These are phyloP conservation scores for Sturmia bella DNA, from an alignment of 2,888 invertebrate genomes.

Conservation along the genomic window DNA sequence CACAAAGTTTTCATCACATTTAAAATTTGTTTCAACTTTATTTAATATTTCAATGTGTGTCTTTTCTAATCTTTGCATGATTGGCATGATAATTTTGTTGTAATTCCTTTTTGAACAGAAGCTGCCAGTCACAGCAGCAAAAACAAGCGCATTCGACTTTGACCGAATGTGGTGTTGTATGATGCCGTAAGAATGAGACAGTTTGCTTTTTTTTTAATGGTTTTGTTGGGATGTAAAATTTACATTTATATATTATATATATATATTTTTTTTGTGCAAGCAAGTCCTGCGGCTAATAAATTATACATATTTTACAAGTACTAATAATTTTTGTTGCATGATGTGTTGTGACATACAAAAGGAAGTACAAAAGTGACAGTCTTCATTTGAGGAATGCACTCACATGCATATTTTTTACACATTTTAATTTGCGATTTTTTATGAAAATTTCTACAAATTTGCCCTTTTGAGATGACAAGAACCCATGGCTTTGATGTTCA, in stretches of 20 bases:
- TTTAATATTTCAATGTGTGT: constrained; percentile 69
- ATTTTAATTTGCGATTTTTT: neutral
- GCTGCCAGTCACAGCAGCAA: constrained; percentile 14
- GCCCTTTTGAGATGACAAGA: too few relatives aligned
- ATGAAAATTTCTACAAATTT: too few relatives aligned
- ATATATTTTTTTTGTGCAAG: constrained; percentile 49
- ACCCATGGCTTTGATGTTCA: too few relatives aligned
- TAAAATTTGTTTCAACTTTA: constrained; percentile 65
- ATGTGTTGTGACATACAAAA: constrained; percentile 62
- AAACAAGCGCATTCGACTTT: constrained; percentile 37
- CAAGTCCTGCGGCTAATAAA: constrained; percentile 58
- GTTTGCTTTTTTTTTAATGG: neutral
- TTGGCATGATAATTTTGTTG: constrained; percentile 41
- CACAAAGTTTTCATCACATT: constrained; percentile 10
- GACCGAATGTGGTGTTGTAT: constrained; percentile 5
- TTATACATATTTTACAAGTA: constrained; percentile 47
- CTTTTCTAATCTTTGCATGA: constrained; percentile 52
- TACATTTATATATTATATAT: constrained; percentile 45
- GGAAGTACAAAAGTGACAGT: constrained; percentile 41
- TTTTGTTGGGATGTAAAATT: constrained; percentile 29
- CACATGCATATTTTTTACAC: neutral
- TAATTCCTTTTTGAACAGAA: constrained; percentile 13
- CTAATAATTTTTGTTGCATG: constrained; percentile 33
- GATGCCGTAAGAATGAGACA: neutral
- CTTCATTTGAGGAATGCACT: constrained; percentile 39